Evolutionary conservation across 1,140 invertebrate species (phyloP), one percentile per base, ranked within the genome.

Genomic region (Oedothorax gibbosus): DNA sequence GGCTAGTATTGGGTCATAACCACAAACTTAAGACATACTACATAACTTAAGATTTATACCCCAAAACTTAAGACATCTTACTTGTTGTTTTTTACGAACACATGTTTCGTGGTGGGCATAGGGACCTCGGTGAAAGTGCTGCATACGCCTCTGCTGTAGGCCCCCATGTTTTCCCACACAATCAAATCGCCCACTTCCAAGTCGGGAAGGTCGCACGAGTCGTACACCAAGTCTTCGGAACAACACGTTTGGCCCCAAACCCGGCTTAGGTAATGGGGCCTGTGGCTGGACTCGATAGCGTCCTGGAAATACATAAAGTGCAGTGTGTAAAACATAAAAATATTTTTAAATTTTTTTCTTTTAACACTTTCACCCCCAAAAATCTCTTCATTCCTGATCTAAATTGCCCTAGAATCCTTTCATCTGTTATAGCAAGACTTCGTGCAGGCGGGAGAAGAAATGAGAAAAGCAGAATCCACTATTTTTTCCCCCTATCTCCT

Each of bases 191-290:
- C 91, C 51, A 90, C 88, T 11, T 90, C 77, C 77, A 91, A 87
- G 82, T 90, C 89, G 0, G 91, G 91, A 66, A 92, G 87, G 12
- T 83, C 79, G n/a, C 88, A 87, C 15, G 90, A 88, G 83, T 90
- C 87, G n/a, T 88, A 78, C 73, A 92, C 84, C 60, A 89, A 89
- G 86, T 92, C 91, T 54, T 92, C 87, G 14, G 90, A 89, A 83
- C 92, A 91, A 87, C 91, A 92, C 6, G 91, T 92, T 68, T 91
- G 91, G 49, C 91, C 91, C 91, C 91, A 92, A 15, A 92, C 15
- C 51, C 21, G 60, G 35, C 73, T 77, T 50, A 50, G 60, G 35
- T 50, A 60, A 20, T 62, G 49, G 7, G 21, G 2, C 49, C 73
- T 14, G 0, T 64, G 12, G 0, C 49, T 9, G 14, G 64, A 20